A percentile compares a stretch with the other conserved stretches of the same genome.
Conservation (phyloP, 2,888 invertebrate genomes). For the Palloptera scutellata region DNA sequence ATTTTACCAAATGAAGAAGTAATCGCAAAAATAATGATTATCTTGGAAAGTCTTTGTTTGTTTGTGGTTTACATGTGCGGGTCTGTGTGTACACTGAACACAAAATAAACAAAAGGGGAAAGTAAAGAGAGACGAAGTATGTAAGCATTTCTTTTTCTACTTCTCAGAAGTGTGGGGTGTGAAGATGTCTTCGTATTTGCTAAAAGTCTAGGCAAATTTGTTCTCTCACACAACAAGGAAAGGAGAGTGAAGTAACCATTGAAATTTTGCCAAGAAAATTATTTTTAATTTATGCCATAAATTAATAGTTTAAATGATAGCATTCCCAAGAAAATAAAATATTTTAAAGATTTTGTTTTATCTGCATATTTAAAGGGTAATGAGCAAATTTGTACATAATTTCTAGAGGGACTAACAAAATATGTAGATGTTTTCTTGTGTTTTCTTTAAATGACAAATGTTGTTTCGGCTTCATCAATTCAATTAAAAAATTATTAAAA, state of each 20-base stretch:
- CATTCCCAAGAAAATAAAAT: too few relatives aligned
- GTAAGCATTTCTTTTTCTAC: not conserved
- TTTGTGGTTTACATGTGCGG: not conserved
- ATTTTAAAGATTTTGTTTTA: too few relatives aligned
- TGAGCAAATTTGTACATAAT: too few relatives aligned
- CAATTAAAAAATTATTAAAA: too few relatives aligned
- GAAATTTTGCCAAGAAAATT: conserved; percentile 3
- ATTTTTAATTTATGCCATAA: conserved; percentile 20
- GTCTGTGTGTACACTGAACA: too few relatives aligned
- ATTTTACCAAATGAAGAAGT: conserved; percentile 10
- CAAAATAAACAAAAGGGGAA: not conserved
- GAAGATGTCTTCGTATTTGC: not conserved
- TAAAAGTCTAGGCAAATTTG: not conserved
- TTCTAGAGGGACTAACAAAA: too few relatives aligned
- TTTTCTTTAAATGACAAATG: too few relatives aligned
- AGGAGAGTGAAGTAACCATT: not conserved
- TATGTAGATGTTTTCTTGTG: too few relatives aligned
- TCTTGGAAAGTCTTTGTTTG: not conserved
- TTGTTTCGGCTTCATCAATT: too few relatives aligned
- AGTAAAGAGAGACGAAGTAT: not conserved
- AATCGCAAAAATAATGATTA: conserved; percentile 9
- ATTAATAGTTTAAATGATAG: conserved; percentile 5
- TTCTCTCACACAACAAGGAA: not conserved
- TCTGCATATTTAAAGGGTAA: too few relatives aligned
- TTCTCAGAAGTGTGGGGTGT: not conserved